Evolutionary conservation across 2,113 vertebrate species (phyloP).

Genomic region (Aegotheles bennettii): DNA sequence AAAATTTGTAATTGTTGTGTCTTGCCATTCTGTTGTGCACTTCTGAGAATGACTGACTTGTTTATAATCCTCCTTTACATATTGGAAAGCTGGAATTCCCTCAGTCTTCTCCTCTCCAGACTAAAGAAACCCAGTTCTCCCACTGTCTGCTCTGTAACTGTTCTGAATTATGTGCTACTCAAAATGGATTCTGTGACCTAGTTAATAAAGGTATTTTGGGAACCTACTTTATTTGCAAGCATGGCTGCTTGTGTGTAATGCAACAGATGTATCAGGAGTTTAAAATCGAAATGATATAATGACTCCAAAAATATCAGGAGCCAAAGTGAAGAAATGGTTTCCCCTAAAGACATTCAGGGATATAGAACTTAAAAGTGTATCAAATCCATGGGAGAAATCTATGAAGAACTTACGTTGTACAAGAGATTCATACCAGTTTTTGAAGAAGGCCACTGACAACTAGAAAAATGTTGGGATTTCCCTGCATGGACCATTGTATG

Average conservation of each 20-base stretch:
- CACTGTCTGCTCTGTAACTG: neutral
- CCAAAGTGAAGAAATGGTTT: neutral
- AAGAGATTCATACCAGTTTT: neutral
- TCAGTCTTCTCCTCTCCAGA: neutral
- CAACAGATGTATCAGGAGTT: neutral
- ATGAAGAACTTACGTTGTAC: neutral
- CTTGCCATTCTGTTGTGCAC: neutral
- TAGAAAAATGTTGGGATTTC: neutral
- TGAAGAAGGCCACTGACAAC: neutral
- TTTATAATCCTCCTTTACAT: neutral
- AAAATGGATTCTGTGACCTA: neutral
- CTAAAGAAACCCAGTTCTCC: neutral
- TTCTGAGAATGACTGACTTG: neutral
- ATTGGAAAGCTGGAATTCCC: neutral
- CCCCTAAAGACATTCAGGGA: neutral
- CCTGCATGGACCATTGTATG: neutral
- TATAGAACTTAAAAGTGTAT: neutral
- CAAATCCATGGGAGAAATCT: neutral
- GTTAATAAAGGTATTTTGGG: neutral
- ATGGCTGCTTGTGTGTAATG: neutral
- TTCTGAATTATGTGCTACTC: neutral
- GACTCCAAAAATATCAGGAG: neutral
- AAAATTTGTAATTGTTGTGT: neutral
- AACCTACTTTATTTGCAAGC: neutral
- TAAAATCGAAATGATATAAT: neutral